Base-by-base conservation (phyloP, 2,113 vertebrate species). In the Sciurus niger region DNA sequence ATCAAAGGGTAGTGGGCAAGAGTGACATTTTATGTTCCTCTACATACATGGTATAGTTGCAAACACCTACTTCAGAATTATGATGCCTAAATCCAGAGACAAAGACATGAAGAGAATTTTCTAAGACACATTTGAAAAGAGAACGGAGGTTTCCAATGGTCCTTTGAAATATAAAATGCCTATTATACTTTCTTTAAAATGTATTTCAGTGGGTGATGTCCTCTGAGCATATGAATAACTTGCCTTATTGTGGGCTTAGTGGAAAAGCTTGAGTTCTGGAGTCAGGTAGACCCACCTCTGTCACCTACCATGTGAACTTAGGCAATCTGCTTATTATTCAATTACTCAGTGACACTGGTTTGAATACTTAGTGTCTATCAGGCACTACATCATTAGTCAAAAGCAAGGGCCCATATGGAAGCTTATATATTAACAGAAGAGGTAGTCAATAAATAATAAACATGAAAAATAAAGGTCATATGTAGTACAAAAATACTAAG, bases 371-470 rank as follows among this genome's bases (percentile, higher is more conserved):
- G n/a, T 80, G 12, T 25, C 13, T 32, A 18, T 22, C 37, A 58
- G 8, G 32, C 32, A 60, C 40, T 89, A 74, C 24, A 85, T 68
- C 34, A 51, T 34, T 80, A 80, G 51, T 67, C 37, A 84, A 87
- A 90, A 82, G 67, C 63, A 68, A 92, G 11, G 8, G 48, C 7
- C 22, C 18, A 6, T 73, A 65, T 65, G 20, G 55, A 80, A 76
- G 28, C 48, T 79, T 60, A 74, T 30, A 28, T 73, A 65, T 14
- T 84, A 72, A 28, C 16, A 53, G 40, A 51, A 32, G 46, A 86
- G 48, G 40, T 70, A 84, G 48, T 68, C 28, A 53, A 82, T 82
- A 93, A 90, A 82, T 48, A 74, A 93, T 67, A 93, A 67, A 74
- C 28, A 86, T 22, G 16, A 93, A 90, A 95, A 85, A 11, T 58